A percentile compares a stretch with the other conserved stretches of the same genome.
These are phyloP conservation scores for Nomada fucata DNA, from an alignment of 2,888 invertebrate species.

Conservation along the genomic window DNA sequence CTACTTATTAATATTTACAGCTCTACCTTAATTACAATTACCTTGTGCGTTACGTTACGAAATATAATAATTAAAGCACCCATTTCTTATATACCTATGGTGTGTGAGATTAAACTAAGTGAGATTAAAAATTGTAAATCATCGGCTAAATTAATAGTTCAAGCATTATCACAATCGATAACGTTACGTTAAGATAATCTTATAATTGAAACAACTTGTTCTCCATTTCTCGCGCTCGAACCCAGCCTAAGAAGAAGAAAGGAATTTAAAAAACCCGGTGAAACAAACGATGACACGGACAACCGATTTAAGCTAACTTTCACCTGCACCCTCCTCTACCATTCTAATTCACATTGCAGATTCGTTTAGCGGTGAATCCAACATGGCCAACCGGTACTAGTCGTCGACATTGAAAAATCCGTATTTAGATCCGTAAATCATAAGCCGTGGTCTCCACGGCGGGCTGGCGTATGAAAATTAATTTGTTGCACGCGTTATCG, in stretches of 20 bases:
- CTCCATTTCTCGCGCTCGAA: neutral
- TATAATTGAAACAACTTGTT: neutral
- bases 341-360: neutral
- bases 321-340: constrained; percentile 15
- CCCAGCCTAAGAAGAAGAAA: neutral
- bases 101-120: too few relatives aligned
- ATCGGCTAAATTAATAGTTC: too few relatives aligned
- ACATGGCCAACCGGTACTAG: neutral
- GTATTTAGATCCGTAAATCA: constrained; percentile 27
- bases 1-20: neutral
- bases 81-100: too few relatives aligned
- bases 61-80: too few relatives aligned
- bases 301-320: constrained; percentile 32
- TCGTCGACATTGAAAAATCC: constrained; percentile 6
- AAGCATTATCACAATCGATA: too few relatives aligned
- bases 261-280: neutral
- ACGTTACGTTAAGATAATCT: too few relatives aligned
- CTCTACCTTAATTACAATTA: neutral
- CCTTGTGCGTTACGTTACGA: neutral
- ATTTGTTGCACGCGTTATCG: neutral
- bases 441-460: neutral
- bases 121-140: too few relatives aligned
- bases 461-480: constrained; percentile 14
- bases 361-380: neutral
- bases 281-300: neutral